Conservation (phyloP, 2,113 vertebrate genomes). For the Platycercus adscitus region DNA sequence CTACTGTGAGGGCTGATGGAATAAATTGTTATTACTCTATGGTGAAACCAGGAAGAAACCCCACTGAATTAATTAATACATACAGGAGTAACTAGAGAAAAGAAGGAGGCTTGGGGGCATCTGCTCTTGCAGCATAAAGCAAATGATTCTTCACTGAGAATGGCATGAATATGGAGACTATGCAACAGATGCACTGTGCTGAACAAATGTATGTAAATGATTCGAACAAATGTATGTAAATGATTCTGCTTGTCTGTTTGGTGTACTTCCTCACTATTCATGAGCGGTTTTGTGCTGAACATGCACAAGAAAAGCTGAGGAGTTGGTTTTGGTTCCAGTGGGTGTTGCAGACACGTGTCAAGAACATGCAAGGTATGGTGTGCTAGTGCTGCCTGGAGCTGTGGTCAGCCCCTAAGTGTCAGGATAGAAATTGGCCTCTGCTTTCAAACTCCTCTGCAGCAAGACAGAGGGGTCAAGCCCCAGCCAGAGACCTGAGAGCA, state of each 20-base stretch:
- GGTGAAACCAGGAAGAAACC: constrained; percentile 20
- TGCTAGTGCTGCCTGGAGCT: background rate
- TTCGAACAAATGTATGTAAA: background rate
- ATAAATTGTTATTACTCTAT: background rate
- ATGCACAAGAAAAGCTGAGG: background rate
- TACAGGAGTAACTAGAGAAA: background rate
- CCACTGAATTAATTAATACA: background rate
- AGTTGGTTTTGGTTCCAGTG: background rate
- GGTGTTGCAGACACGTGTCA: background rate
- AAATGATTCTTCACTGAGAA: background rate
- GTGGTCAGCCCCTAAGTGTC: accelerated
- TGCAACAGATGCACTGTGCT: background rate
- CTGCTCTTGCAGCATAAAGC: background rate
- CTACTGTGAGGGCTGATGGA: background rate
- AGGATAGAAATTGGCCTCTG: background rate
- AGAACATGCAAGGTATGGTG: accelerated
- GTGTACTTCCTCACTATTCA: background rate
- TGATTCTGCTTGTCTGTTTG: background rate
- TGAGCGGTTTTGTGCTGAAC: background rate
- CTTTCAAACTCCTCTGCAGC: background rate
- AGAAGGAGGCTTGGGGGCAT: accelerated
- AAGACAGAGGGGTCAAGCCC: background rate
- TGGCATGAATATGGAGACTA: constrained; percentile 7
- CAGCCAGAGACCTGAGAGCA: background rate
- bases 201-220: background rate